Evolutionary conservation across 2,888 invertebrate genomes (phyloP).

Genomic region (Deilephila elpenor): DNA sequence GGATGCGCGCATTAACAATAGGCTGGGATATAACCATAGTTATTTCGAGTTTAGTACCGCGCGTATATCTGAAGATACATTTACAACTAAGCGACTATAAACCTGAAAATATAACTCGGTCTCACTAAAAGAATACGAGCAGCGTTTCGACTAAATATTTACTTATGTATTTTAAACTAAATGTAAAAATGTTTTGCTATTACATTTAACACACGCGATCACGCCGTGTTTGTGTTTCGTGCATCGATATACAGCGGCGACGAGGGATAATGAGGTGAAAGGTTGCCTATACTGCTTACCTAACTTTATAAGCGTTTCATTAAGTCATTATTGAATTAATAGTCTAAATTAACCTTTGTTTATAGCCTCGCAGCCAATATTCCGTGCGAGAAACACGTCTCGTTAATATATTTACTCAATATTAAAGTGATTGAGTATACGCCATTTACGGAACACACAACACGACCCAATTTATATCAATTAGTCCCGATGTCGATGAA

Average conservation of each 20-base stretch:
- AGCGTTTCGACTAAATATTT: constrained; percentile 63
- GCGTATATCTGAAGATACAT: constrained; percentile 53
- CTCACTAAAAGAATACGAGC: constrained; percentile 60
- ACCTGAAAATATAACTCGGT: constrained; percentile 59
- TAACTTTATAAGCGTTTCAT: constrained; percentile 29
- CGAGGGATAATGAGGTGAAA: constrained; percentile 37
- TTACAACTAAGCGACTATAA: constrained; percentile 62
- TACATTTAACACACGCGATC: constrained; percentile 53
- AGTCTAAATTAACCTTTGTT: constrained; percentile 15
- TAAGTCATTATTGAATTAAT: constrained; percentile 29
- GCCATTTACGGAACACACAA: background rate
- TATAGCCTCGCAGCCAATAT: constrained; percentile 14
- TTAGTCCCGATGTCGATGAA: too few species aligned
- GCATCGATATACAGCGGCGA: constrained; percentile 49
- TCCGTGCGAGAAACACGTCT: background rate
- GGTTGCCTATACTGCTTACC: constrained; percentile 26
- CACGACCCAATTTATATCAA: background rate
- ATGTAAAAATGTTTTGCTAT: constrained; percentile 55
- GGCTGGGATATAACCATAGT: constrained; percentile 47
- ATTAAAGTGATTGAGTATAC: background rate
- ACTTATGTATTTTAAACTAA: constrained; percentile 52
- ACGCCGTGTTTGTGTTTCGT: constrained; percentile 52
- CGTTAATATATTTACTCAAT: constrained; percentile 7
- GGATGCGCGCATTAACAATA: constrained; percentile 50
- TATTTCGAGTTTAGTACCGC: constrained; percentile 60